Conservation (phyloP, 2,888 invertebrate genomes). For the Shargacucullia verbasci region DNA sequence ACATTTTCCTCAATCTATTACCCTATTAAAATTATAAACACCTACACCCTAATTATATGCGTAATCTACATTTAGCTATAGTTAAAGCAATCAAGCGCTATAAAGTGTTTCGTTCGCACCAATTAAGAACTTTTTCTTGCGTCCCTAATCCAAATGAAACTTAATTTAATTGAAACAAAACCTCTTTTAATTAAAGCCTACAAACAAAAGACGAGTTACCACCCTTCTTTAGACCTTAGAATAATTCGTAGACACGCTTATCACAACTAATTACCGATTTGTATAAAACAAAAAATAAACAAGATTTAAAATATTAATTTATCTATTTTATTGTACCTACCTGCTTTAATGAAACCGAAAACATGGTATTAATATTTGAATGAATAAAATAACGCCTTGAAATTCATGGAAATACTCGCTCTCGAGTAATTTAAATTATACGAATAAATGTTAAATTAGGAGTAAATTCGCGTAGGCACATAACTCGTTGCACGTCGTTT, state of each 20-base stretch:
- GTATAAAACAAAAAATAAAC: neutral
- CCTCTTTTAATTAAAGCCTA: constrained; percentile 55
- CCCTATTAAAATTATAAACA: too few species aligned
- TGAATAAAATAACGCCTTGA: too few species aligned
- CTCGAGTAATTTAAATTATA: constrained; percentile 19
- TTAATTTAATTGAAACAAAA: constrained; percentile 57
- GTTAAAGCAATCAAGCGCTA: constrained; percentile 13
- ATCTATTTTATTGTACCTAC: too few species aligned
- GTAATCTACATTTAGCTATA: constrained; percentile 10
- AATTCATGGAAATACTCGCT: neutral
- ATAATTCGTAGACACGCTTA: constrained; percentile 32
- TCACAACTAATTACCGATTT: constrained; percentile 25
- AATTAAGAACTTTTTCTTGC: constrained; percentile 43
- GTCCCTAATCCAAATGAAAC: constrained; percentile 46
- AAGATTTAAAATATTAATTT: too few species aligned
- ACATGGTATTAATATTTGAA: too few species aligned
- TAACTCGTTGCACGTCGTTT: constrained; percentile 3
- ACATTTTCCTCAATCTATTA: neutral
- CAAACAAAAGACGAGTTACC: constrained; percentile 46
- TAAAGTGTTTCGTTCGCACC: constrained; percentile 38
- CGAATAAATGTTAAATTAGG: constrained; percentile 24
- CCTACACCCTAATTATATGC: constrained; percentile 5
- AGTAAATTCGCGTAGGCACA: constrained; percentile 10
- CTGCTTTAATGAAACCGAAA: too few species aligned
- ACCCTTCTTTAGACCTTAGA: constrained; percentile 24